These are phyloP conservation scores for Microplitis demolitor DNA, from an alignment of 1,140 invertebrate species.

Conservation along the genomic window DNA sequence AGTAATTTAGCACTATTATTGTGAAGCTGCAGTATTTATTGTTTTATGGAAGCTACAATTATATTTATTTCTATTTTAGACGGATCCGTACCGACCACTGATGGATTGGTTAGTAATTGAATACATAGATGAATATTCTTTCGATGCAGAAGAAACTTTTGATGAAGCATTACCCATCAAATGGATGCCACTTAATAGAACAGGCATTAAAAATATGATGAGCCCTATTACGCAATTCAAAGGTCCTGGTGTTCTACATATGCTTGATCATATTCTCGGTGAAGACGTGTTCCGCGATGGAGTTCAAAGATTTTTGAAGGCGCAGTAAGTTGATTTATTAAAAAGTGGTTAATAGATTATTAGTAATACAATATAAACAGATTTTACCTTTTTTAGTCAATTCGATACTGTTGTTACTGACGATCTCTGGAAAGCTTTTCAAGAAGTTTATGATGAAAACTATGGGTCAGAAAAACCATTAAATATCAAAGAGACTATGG, in stretches of 20 bases:
- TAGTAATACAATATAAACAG: too few relatives aligned
- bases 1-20: background rate
- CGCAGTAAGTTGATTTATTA: slow-evolving; percentile 43
- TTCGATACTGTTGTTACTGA: slow-evolving; percentile 79
- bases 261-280: slow-evolving; percentile 59
- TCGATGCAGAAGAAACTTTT: background rate
- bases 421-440: slow-evolving; percentile 78
- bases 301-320: slow-evolving; percentile 49
- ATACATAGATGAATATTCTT: background rate
- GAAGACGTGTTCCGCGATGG: slow-evolving; percentile 55
- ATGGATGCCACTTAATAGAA: slow-evolving; percentile 67
- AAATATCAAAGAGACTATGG: slow-evolving; percentile 60
- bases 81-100: too few relatives aligned
- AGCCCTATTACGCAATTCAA: slow-evolving; percentile 76
- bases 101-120: too few relatives aligned
- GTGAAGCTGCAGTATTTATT: background rate
- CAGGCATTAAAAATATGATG: slow-evolving; percentile 76
- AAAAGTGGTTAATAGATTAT: background rate
- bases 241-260: slow-evolving; percentile 60
- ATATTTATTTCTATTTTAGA: too few relatives aligned
- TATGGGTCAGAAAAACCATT: slow-evolving; percentile 47
- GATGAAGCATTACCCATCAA: slow-evolving; percentile 36
- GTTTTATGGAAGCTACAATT: too few relatives aligned
- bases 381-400: slow-evolving; percentile 42
- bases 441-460: slow-evolving; percentile 55